Conservation (phyloP, 2,888 invertebrate species). For the Melipona beecheii region DNA sequence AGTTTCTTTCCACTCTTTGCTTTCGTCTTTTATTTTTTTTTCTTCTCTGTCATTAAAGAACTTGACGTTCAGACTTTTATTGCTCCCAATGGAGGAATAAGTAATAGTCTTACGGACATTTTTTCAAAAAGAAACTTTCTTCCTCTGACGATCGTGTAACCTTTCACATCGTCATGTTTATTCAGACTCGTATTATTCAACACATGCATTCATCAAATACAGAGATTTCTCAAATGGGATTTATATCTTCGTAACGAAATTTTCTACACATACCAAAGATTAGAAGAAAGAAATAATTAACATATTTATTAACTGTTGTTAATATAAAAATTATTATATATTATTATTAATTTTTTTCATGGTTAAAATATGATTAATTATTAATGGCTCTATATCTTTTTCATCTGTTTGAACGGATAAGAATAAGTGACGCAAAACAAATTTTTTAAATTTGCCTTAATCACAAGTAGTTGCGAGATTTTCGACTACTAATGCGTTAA, state of each 20-base stretch:
- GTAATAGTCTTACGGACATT: conserved; percentile 32
- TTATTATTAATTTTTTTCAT: background rate
- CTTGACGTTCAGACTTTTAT: conserved; percentile 40
- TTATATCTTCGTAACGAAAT: background rate
- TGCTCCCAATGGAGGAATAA: conserved; percentile 40
- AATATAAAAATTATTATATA: too few species aligned
- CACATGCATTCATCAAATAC: background rate
- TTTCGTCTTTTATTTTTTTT: background rate
- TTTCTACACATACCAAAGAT: background rate
- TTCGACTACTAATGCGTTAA: too few species aligned
- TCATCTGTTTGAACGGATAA: background rate
- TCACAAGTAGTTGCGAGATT: too few species aligned
- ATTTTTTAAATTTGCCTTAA: background rate
- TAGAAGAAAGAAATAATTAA: background rate
- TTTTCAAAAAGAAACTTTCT: conserved; percentile 31
- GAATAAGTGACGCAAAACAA: background rate
- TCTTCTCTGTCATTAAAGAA: conserved; percentile 42
- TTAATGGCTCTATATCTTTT: background rate
- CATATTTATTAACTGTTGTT: background rate
- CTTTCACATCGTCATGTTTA: conserved; percentile 22
- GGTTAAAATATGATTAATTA: background rate
- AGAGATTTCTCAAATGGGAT: background rate
- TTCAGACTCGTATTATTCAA: conserved; percentile 10
- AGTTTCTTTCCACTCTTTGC: conserved; percentile 10
- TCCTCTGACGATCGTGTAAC: background rate